A percentile compares a stretch with the other conserved stretches of the same genome.
phyloP scores from a whole-genome alignment of 2,888 invertebrate genomes.

The Microctonus hyperodae region DNA sequence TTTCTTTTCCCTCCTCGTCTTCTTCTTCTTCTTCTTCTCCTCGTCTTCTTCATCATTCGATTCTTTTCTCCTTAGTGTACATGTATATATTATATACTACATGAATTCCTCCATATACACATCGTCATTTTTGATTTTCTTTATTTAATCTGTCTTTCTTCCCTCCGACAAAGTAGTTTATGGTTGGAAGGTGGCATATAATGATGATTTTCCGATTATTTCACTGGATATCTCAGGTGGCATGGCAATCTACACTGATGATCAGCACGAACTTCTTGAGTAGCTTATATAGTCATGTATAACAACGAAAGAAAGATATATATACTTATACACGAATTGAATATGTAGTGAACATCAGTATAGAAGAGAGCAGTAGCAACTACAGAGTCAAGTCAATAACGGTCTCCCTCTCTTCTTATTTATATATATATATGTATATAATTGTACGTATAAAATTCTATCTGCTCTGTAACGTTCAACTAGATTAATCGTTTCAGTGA shows the following conservation, averaged over 20 bases:
- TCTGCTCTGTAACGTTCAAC: conserved; percentile 34
- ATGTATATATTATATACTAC: not conserved
- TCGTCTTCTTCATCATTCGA: conserved; percentile 15
- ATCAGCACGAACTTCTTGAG: conserved; percentile 39
- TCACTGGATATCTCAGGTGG: conserved; percentile 19
- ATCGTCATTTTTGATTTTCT: conserved; percentile 30
- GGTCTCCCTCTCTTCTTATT: conserved; percentile 39
- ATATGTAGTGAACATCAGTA: conserved; percentile 6
- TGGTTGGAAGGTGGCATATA: conserved; percentile 11
- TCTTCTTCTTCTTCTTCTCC: conserved; percentile 23
- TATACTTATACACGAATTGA: not conserved
- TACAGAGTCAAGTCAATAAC: conserved; percentile 44
- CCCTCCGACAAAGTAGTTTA: conserved; percentile 24
- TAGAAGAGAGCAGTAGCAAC: not conserved
- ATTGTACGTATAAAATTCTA: too few species aligned
- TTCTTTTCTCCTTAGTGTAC: not conserved
- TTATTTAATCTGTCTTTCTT: conserved; percentile 34
- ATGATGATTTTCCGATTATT: conserved; percentile 29
- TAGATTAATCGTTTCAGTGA: conserved; percentile 51
- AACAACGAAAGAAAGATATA: conserved; percentile 11
- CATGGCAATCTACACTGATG: conserved; percentile 37
- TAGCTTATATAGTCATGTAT: conserved; percentile 5
- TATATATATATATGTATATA: not conserved
- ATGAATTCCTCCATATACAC: not conserved
- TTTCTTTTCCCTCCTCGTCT: conserved; percentile 16